Base-by-base conservation (phyloP, 92 coral and sea anemone species). In the Porites evermanni region DNA sequence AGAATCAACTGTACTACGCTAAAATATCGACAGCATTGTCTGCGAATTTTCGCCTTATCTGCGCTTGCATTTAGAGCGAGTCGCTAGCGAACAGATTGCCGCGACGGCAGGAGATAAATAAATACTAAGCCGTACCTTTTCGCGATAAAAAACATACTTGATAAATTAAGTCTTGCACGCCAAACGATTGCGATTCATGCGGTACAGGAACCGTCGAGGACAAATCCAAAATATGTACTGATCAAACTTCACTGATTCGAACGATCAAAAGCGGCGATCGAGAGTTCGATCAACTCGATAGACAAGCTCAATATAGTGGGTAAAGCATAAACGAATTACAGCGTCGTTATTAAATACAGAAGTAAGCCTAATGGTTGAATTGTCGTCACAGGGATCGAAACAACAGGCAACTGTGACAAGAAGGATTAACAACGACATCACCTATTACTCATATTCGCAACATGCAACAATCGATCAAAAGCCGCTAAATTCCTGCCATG, bases 371-470 rank as follows among this genome's bases (percentile, higher is more conserved):
- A 72, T 63, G 13, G 24, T 2, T 8, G 23, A 73, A 74, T 73
- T 61, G 64, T 81, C 78, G 69, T 13, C 10, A 44, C 56, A 61
- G 18, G 53, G 5, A 5, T 21, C 14, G 21, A 70, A 81, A 71
- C 70, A 12, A n/a, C 86, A 12, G 75, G 64, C 63, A 32, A 32
- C 69, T n/a, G 12, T 81, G 78, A 70, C 86, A 81, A 51, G 26
- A 1, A 3, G 83, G 73, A 79, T 79, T 79, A 65, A n/a, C 83
- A 75, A 44, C 14, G 58, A 64, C 63, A 65, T 79, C 6, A 67
- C 59, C 47, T 38, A 38, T 38, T 38, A 38, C 47, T 38, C 47
- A 70, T 56, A 81, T 81, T 70, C 58, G 32, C 78, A 38, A n/a
- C 68, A 59, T 13, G 60, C 69, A 58, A 29, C 64, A 53, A 38